Conservation (phyloP, 2,888 invertebrate genomes). For the Heliconius aoede region DNA sequence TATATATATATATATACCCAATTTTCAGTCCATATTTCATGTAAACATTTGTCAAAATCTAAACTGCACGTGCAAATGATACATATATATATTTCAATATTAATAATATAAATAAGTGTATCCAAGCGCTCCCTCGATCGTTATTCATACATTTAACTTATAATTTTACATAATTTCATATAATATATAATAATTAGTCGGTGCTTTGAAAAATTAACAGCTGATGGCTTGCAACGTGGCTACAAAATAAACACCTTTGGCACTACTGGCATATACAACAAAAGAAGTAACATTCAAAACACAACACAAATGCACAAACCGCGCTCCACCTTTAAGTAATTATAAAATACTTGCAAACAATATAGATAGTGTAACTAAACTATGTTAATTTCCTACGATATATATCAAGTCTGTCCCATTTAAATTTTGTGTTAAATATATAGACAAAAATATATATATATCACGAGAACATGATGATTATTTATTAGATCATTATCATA, state of each 20-base stretch:
- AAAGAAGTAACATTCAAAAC: constrained; percentile 48
- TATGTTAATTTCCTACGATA: constrained; percentile 25
- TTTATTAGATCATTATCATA: not conserved
- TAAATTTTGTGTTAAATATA: not conserved
- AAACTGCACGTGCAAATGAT: constrained; percentile 22
- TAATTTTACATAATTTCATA: constrained; percentile 24
- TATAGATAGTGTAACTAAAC: constrained; percentile 35
- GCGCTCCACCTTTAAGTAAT: constrained; percentile 19
- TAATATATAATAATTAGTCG: constrained; percentile 9
- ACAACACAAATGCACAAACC: constrained; percentile 54
- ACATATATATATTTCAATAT: not conserved
- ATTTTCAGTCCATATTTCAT: constrained; percentile 34
- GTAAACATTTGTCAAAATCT: constrained; percentile 18
- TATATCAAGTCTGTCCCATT: constrained; percentile 29
- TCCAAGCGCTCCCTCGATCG: constrained; percentile 21
- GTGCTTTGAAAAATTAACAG: constrained; percentile 24
- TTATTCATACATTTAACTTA: constrained; percentile 25
- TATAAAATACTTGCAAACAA: constrained; percentile 11
- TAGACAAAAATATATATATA: not conserved
- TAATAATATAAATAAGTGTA: constrained; percentile 29
- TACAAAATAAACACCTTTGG: constrained; percentile 54
- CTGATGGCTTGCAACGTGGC: constrained; percentile 16
- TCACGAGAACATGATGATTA: constrained; percentile 11
- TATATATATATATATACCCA: constrained; percentile 22
- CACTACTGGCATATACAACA: constrained; percentile 57